Evolutionary conservation across 2,888 invertebrate species (phyloP), one percentile per base, ranked within the genome.

Genomic region (Drosophila bunnanda): DNA sequence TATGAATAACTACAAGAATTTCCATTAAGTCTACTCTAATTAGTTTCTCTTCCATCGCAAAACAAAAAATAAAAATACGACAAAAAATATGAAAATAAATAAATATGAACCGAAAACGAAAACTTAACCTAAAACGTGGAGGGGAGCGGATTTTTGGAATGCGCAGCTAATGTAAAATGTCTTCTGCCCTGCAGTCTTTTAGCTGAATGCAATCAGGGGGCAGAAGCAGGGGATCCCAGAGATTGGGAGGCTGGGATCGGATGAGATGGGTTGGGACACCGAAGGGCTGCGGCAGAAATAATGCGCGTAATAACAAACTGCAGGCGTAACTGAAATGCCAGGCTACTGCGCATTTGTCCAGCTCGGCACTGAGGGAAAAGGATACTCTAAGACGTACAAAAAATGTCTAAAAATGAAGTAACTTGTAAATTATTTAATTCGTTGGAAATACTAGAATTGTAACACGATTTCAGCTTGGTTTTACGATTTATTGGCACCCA

Each of bases 321-420:
- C 87, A 85, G 84, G 84, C 84, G 84, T 85, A 85, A 84, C 84
- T 84, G 87, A 87, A 84, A 84, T 87, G 87, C 82, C 84, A 87
- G 80, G 85, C 85, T 86, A 86, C 85, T 86, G 85, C 88, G 78
- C 87, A 87, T 84, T 85, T 85, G 82, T 83, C 82, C 83, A 76
- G 43, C 20, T 2, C 6, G 9, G 8, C 50, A 65, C 64, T 65
- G 41, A 30, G 50, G 28, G 10, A 64, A 58, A 50, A 58, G 13
- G 0, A 2, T 20, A 2, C 4, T 13, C 17, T 17, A 17, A 13
- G 32, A 5, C 13, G 2, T 5, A 43, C 1, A 13, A 50, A 30
- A 20, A 9, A 32, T 20, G 8, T 8, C 0, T 3, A 20, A 1
- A 32, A 20, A 13, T 13, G 0, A 0, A 4, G 0, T 7, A 20